Conservation (phyloP, 2,797 vertebrate genomes). For the Diplodus puntazzo region DNA sequence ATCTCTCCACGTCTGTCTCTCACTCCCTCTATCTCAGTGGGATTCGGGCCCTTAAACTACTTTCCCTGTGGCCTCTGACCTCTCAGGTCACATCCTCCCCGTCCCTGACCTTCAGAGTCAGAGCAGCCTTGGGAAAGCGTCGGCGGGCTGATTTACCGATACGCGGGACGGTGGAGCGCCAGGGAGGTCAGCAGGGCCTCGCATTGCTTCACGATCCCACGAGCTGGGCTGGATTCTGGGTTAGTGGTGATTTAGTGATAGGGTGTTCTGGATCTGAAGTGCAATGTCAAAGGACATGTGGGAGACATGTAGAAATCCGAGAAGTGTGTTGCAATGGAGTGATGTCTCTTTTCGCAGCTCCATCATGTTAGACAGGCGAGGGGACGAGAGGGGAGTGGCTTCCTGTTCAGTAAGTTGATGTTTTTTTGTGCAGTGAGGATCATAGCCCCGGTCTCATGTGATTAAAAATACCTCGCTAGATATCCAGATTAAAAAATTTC, state of each 20-base stretch:
- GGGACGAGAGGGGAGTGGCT: neutral
- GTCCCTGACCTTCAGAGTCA: slow-evolving; percentile 73
- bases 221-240: slow-evolving; percentile 62
- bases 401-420: slow-evolving; percentile 12
- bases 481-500: neutral
- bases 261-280: slow-evolving; percentile 67
- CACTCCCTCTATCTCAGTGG: slow-evolving; percentile 53
- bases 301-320: slow-evolving; percentile 79
- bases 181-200: slow-evolving; percentile 73
- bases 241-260: slow-evolving; percentile 79
- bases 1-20: slow-evolving; percentile 30
- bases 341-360: slow-evolving; percentile 68
- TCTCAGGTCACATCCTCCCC: slow-evolving; percentile 75
- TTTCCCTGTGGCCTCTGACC: slow-evolving; percentile 66
- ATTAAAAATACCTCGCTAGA: neutral
- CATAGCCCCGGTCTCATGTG: neutral
- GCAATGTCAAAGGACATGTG: slow-evolving; percentile 68
- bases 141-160: slow-evolving; percentile 85
- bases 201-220: slow-evolving; percentile 75
- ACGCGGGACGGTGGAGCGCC: slow-evolving; percentile 64
- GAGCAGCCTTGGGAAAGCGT: slow-evolving; percentile 83
- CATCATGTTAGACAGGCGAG: slow-evolving; percentile 67
- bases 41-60: slow-evolving; percentile 57
- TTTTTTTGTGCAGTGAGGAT: slow-evolving; percentile 2
- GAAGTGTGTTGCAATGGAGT: slow-evolving; percentile 72